Percentiles rank a stretch among this genome's conserved stretches.
Conservation (phyloP, 2,888 invertebrate species). For the Hypsopygia costalis region DNA sequence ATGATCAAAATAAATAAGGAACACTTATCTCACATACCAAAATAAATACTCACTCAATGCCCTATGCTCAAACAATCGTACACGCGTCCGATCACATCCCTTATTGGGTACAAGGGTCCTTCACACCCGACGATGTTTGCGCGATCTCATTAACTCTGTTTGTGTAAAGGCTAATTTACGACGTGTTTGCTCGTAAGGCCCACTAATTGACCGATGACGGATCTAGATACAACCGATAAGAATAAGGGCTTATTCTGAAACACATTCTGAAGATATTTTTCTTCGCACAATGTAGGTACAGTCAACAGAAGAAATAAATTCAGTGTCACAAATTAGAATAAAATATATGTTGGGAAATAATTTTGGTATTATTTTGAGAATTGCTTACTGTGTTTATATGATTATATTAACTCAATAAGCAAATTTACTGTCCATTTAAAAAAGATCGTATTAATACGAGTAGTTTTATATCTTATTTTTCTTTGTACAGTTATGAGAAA, state of each 20-base stretch:
- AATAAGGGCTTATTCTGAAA: neutral
- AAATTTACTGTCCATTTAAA: no score
- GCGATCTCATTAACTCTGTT: conserved; percentile 68
- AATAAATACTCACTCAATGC: conserved; percentile 50
- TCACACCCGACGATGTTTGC: conserved; percentile 58
- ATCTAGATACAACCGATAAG: conserved; percentile 31
- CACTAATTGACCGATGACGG: conserved; percentile 61
- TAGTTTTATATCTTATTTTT: no score
- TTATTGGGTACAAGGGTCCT: conserved; percentile 72
- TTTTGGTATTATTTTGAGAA: no score
- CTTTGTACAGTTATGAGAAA: no score
- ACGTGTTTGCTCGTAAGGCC: conserved; percentile 60
- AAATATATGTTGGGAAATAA: no score
- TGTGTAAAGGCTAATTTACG: conserved; percentile 71
- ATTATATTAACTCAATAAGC: no score
- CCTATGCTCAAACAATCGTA: conserved; percentile 61
- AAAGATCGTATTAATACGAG: no score
- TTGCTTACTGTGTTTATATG: no score
- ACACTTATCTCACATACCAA: conserved; percentile 22
- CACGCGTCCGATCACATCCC: conserved; percentile 50
- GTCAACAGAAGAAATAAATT: no score
- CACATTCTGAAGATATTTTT: no score
- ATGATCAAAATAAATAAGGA: conserved; percentile 8
- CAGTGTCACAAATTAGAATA: no score
- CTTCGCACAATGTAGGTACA: no score